Evolutionary conservation across 1,140 invertebrate species (phyloP).

Genomic region (Cydia splendana): DNA sequence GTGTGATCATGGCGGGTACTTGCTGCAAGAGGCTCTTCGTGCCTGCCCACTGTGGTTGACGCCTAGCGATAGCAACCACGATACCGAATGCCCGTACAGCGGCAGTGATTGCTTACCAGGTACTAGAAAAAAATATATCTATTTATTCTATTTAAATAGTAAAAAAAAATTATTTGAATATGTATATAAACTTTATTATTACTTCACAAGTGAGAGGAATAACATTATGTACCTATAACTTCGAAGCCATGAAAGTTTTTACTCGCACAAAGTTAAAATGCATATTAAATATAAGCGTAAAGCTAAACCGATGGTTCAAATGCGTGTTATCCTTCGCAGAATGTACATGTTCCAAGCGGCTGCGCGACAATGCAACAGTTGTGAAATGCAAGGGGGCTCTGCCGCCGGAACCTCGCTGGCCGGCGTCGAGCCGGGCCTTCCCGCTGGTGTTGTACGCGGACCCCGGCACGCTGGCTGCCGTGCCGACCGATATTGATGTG

Average conservation of each 20-base stretch:
- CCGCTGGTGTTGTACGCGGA: neutral
- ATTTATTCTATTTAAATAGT: too few relatives aligned
- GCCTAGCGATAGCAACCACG: neutral
- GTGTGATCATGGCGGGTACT: neutral
- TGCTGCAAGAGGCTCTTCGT: neutral
- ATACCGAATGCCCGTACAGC: neutral
- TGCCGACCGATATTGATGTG: neutral
- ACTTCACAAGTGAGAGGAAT: too few relatives aligned
- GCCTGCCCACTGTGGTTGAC: neutral
- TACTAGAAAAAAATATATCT: neutral
- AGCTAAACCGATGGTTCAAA: neutral
- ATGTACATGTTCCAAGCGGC: neutral
- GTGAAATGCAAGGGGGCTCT: neutral
- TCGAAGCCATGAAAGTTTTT: too few relatives aligned
- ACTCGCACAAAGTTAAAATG: too few relatives aligned
- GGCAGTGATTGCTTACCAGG: neutral
- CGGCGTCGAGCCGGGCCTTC: neutral
- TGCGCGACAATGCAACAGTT: constrained; percentile 16
- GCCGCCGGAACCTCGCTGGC: neutral
- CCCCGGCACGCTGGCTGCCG: neutral
- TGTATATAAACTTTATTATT: too few relatives aligned
- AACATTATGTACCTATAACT: too few relatives aligned
- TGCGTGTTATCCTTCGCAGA: neutral
- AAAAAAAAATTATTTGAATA: too few relatives aligned
- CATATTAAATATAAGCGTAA: neutral